phyloP scores from a whole-genome alignment of 2,797 vertebrate species.

The Clamator glandarius region DNA sequence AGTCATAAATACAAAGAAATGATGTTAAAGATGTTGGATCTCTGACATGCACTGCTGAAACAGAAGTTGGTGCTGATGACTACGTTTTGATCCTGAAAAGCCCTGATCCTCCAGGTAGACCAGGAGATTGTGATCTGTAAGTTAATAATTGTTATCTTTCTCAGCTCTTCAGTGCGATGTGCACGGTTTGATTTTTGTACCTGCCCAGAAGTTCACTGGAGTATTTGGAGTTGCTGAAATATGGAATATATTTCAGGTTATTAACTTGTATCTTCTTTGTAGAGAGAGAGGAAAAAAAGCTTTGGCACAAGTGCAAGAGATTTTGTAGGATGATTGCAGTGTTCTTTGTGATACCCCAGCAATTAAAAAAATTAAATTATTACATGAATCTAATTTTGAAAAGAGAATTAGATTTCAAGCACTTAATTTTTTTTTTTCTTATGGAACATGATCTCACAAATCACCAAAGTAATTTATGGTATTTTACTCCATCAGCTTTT shows the following conservation, averaged over 20 bases:
- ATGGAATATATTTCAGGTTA: not conserved
- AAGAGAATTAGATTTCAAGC: not conserved
- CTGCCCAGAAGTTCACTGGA: not conserved
- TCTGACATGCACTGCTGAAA: slow-evolving; percentile 1
- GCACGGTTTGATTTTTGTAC: not conserved
- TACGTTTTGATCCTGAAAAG: not conserved
- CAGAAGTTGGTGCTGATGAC: not conserved
- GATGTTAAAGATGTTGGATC: slow-evolving; percentile 19
- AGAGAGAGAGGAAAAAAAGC: not conserved
- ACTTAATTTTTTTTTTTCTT: not conserved
- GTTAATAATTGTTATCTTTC: not conserved
- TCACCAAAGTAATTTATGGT: not conserved
- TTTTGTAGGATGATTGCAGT: slow-evolving; percentile 1
- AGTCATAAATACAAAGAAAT: slow-evolving; percentile 40
- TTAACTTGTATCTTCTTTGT: not conserved
- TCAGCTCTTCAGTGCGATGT: not conserved
- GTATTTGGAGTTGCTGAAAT: not conserved
- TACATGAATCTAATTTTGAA: not conserved
- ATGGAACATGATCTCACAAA: not conserved
- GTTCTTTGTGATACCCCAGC: not conserved
- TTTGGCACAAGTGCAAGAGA: not conserved
- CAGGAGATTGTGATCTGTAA: not conserved
- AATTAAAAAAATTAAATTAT: not conserved
- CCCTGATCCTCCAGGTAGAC: not conserved
- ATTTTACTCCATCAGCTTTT: not conserved